A percentile compares a stretch with the other conserved stretches of the same genome.
Conservation (phyloP, 2,113 vertebrate genomes). For the Vanacampus margaritifer region DNA sequence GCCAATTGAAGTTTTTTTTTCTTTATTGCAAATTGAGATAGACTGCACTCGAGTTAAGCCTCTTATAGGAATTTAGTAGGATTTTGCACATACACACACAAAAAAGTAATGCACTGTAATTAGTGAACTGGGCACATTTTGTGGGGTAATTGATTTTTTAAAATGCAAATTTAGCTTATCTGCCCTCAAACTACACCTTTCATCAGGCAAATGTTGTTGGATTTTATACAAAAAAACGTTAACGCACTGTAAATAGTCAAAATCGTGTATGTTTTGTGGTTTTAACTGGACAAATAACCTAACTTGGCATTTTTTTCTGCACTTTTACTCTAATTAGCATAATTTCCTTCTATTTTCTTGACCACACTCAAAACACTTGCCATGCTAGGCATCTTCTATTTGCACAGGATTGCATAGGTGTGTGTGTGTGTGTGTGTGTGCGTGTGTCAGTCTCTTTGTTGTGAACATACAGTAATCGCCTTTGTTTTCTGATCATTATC, state of each 20-base stretch:
- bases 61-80: too few species aligned
- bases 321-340: too few species aligned
- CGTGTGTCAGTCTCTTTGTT: background rate
- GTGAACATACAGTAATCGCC: constrained; percentile 21
- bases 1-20: too few species aligned
- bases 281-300: background rate
- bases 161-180: background rate
- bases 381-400: background rate
- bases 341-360: too few species aligned
- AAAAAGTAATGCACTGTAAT: too few species aligned
- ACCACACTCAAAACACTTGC: background rate
- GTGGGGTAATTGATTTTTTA: too few species aligned
- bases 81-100: too few species aligned
- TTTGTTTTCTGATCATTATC: constrained; percentile 8
- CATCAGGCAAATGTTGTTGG: background rate
- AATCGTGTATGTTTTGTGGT: background rate
- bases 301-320: too few species aligned
- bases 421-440: too few species aligned
- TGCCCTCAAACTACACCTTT: background rate
- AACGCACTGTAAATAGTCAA: background rate
- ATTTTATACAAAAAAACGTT: background rate
- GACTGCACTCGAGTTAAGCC: too few species aligned
- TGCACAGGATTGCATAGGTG: background rate
- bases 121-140: too few species aligned
- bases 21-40: too few species aligned